phyloP scores from a whole-genome alignment of 2,113 vertebrate species.

The Pangasianodon gigas region DNA sequence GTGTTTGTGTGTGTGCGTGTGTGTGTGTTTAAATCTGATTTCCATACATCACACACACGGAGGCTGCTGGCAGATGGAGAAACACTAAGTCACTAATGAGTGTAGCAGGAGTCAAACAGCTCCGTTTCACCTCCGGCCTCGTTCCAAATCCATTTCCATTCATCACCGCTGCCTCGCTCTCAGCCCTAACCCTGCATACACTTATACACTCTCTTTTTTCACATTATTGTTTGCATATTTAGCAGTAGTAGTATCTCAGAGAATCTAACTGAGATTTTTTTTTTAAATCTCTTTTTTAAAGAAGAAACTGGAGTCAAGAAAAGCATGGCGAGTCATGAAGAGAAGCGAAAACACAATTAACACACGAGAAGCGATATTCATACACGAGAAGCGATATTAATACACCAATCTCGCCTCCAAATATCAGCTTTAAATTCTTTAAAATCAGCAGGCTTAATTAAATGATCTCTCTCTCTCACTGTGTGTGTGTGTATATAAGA shows the following conservation, averaged over 20 bases:
- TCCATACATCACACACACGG: slow-evolving; percentile 14
- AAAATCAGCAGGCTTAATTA: neutral
- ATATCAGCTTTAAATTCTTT: neutral
- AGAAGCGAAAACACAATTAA: neutral
- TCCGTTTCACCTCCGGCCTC: slow-evolving; percentile 7
- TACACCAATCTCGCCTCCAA: neutral
- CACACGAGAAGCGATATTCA: neutral
- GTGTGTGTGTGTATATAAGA: neutral
- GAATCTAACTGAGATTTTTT: neutral
- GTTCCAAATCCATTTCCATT: slow-evolving; percentile 28
- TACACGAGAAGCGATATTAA: neutral
- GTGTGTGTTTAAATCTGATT: slow-evolving; percentile 19
- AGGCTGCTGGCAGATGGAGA: slow-evolving; percentile 25
- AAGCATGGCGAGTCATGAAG: neutral
- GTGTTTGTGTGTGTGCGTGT: neutral
- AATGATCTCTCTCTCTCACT: neutral
- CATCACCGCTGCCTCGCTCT: slow-evolving; percentile 22
- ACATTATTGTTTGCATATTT: slow-evolving; percentile 11
- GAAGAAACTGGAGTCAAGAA: neutral
- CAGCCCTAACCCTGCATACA: neutral
- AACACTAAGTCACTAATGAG: slow-evolving; percentile 28
- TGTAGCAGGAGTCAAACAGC: slow-evolving; percentile 19
- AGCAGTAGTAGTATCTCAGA: neutral
- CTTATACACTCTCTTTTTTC: too few relatives aligned
- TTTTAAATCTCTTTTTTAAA: neutral